Evolutionary conservation across 30 jellyfish, hydroid and myxozoan genomes (phyloP).

Genomic region (Clytia hemisphaerica): DNA sequence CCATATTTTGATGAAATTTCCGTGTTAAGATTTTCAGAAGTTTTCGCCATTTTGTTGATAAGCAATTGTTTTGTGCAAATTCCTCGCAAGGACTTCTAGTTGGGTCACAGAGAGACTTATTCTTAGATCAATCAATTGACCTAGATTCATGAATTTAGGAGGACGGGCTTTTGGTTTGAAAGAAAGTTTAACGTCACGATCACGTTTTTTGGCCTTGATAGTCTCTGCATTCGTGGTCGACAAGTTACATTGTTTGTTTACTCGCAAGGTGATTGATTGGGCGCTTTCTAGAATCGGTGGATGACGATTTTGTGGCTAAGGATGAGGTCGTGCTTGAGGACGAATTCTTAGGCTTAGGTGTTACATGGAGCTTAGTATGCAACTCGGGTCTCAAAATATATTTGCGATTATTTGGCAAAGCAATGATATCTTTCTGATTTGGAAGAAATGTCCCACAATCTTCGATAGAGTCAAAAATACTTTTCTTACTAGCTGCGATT

Average conservation of each 20-base stretch:
- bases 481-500: too few relatives aligned
- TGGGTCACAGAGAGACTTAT: too few relatives aligned
- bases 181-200: background rate
- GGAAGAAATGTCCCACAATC: too few relatives aligned
- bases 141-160: too few relatives aligned
- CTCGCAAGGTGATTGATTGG: background rate
- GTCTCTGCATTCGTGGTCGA: conserved; percentile 1
- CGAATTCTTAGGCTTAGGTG: background rate
- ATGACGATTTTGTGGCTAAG: background rate
- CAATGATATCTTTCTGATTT: background rate
- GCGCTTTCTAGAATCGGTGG: background rate
- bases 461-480: too few relatives aligned
- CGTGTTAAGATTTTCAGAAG: too few relatives aligned
- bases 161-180: background rate
- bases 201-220: background rate
- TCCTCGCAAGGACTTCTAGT: too few relatives aligned
- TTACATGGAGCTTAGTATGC: background rate
- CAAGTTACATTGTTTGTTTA: background rate
- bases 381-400: background rate
- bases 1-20: too few relatives aligned
- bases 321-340: conserved; percentile 1
- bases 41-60: too few relatives aligned
- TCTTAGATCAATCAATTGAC: too few relatives aligned
- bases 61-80: too few relatives aligned
- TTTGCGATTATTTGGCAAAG: background rate